phyloP scores from a whole-genome alignment of 2,797 vertebrate species.

The Chromis chromis region DNA sequence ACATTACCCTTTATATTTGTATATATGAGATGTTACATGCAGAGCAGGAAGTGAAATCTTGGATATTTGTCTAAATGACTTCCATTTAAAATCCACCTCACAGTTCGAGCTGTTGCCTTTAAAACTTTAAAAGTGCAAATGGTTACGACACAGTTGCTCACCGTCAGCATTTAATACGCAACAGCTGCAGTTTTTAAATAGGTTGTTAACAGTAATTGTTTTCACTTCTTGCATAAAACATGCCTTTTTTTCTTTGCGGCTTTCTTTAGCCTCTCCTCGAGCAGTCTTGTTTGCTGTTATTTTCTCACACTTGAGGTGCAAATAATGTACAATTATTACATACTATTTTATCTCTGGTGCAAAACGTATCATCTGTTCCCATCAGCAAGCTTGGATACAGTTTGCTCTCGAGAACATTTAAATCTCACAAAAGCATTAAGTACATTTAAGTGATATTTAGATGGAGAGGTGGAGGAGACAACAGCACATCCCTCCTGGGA shows the following conservation, averaged over 20 bases:
- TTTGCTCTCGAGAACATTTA: neutral
- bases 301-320: conserved; percentile 13
- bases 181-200: neutral
- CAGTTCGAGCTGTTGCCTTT: neutral
- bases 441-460: neutral
- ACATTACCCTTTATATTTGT: no score
- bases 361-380: conserved; percentile 12
- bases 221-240: neutral
- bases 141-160: no score
- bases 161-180: neutral
- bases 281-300: neutral
- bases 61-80: neutral
- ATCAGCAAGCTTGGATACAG: neutral
- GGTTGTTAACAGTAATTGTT: neutral
- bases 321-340: conserved; percentile 7
- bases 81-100: neutral
- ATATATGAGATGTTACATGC: no score
- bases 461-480: no score
- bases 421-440: neutral
- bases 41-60: neutral
- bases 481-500: no score
- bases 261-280: neutral
- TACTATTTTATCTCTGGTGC: neutral
- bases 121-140: neutral
- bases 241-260: neutral